These are phyloP conservation scores for Scortum barcoo DNA, from an alignment of 2,113 vertebrate genomes.

Conservation along the genomic window DNA sequence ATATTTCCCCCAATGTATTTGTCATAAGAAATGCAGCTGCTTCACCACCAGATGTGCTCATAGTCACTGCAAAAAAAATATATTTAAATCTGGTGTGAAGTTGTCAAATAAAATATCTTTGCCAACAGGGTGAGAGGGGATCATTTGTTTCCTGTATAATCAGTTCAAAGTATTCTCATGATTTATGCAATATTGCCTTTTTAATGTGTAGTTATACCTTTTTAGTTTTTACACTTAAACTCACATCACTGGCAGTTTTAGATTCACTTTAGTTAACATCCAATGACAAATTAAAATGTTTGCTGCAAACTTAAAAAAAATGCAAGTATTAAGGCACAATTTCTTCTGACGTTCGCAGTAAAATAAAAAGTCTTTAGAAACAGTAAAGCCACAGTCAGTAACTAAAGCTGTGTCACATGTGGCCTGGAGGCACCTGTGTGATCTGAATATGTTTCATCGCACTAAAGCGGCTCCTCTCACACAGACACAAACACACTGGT, in stretches of 20 bases:
- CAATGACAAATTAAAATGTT: not conserved
- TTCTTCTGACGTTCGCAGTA: not conserved
- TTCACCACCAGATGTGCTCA: not conserved
- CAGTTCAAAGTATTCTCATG: not conserved
- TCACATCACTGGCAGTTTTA: not conserved
- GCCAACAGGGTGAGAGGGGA: not conserved
- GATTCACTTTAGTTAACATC: not conserved
- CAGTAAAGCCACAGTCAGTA: not conserved
- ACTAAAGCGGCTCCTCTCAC: not conserved
- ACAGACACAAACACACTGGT: not conserved
- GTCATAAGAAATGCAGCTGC: not conserved
- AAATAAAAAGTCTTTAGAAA: not conserved
- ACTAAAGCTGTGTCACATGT: slow-evolving; percentile 9
- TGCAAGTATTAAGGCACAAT: not conserved
- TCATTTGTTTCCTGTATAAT: not conserved
- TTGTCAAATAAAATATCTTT: not conserved
- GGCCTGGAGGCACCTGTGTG: slow-evolving; percentile 21
- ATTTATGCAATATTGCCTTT: not conserved
- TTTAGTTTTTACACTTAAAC: too few relatives aligned
- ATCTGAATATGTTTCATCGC: slow-evolving; percentile 15
- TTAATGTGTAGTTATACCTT: not conserved
- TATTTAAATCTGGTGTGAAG: not conserved
- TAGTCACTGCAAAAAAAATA: not conserved
- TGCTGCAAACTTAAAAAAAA: not conserved
- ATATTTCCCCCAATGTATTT: not conserved